phyloP scores from a whole-genome alignment of 2,797 vertebrate species.

The Alectoris magna region DNA sequence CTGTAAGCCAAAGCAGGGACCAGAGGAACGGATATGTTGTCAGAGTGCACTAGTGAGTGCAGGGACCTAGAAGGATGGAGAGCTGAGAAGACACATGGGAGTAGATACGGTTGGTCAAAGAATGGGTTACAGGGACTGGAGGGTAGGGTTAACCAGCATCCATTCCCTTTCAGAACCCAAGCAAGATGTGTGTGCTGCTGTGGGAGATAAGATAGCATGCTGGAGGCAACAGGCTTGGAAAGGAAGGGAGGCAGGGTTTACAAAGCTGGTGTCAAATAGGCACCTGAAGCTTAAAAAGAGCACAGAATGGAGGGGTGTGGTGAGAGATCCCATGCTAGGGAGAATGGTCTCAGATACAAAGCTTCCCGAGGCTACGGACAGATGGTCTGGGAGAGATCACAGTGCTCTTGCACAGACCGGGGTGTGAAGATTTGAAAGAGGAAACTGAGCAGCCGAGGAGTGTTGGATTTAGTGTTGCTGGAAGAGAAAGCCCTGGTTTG shows the following conservation, averaged over 20 bases:
- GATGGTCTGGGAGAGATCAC: constrained; percentile 16
- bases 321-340: neutral
- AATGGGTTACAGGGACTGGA: neutral
- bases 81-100: neutral
- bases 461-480: neutral
- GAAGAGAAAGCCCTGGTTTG: neutral
- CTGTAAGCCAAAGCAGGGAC: neutral
- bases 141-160: neutral
- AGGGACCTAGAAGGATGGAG: neutral
- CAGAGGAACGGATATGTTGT: neutral
- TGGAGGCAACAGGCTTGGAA: neutral
- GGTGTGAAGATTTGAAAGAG: constrained; percentile 22
- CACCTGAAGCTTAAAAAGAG: neutral
- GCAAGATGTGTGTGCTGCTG: neutral
- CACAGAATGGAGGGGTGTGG: neutral
- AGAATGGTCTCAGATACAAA: neutral
- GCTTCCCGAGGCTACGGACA: neutral
- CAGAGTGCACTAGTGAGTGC: neutral
- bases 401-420: neutral
- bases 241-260: neutral
- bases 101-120: neutral
- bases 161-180: neutral
- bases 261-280: neutral
- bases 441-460: neutral
- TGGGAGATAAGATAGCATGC: neutral